Percentiles rank a stretch among this genome's conserved stretches.
These are phyloP conservation scores for Platichthys flesus DNA, from an alignment of 2,113 vertebrate species.

Conservation along the genomic window DNA sequence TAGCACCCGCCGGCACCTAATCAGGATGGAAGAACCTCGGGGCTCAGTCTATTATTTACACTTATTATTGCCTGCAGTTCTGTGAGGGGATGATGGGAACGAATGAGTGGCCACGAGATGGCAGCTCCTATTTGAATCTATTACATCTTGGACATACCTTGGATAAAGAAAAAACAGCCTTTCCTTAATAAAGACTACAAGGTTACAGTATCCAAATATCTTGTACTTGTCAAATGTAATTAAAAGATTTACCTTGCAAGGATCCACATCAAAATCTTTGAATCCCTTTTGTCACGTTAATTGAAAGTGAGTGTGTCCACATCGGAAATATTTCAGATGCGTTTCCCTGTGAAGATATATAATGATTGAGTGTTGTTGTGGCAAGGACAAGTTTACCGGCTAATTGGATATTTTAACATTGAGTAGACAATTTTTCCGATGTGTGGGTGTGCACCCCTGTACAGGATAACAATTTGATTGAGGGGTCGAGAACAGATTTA, in stretches of 20 bases:
- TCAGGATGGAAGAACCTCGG: conserved; percentile 39
- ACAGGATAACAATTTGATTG: too few relatives aligned
- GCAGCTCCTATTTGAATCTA: conserved; percentile 46
- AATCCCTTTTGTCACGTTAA: conserved; percentile 27
- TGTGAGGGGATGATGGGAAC: conserved; percentile 14
- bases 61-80: conserved; percentile 33
- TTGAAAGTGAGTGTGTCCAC: conserved; percentile 38
- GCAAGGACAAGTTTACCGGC: conserved; percentile 1
- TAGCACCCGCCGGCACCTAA: conserved; percentile 36
- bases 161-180: conserved; percentile 32
- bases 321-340: conserved; percentile 17
- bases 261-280: conserved; percentile 35
- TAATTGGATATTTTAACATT: conserved; percentile 24
- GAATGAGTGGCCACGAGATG: conserved; percentile 33
- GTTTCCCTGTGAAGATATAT: conserved; percentile 8
- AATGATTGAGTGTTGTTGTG: not conserved
- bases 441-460: not conserved
- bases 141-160: conserved; percentile 15
- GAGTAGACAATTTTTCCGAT: not conserved
- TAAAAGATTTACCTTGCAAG: conserved; percentile 15
- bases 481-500: too few relatives aligned
- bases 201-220: conserved; percentile 54
- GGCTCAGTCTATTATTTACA: conserved; percentile 50
- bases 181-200: conserved; percentile 28
- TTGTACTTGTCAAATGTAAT: conserved; percentile 51